Evolutionary conservation across 2,797 vertebrate genomes (phyloP), one percentile per base, ranked within the genome.

Genomic region (Odontamblyopus lacepedii): DNA sequence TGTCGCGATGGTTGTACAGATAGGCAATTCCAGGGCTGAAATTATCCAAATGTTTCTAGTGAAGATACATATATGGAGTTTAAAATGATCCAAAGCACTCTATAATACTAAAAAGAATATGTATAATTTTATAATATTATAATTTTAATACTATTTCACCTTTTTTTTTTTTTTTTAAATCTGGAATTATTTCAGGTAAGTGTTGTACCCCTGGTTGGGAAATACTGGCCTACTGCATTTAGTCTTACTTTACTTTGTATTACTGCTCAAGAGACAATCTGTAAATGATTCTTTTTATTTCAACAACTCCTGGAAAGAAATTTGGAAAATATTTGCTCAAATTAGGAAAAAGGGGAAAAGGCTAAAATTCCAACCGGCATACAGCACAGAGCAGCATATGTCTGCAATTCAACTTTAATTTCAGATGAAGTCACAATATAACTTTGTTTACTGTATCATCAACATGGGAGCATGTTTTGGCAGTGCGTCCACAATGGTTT

Each of bases 361-460:
- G 72, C 38, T 67, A 56, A 83, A 85, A 86, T 73, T 83, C 77
- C 74, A 77, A 79, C 67, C 78, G 78, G 85, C 63, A 78, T 55
- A 67, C 77, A 80, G 78, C 81, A 90, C 75, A 85, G 70, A 60
- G 73, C 68, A 85, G 88, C 91, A 92, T 83, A 83, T 93, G 91
- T 91, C 84, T 87, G 82, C 84, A 90, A 91, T 94, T 92, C 82
- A 61, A 74, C 59, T 79, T 71, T 79, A 83, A 85, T 82, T 23
- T 88, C 56, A 29, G 78, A 87, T 90, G 80, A 88, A 90, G 85
- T 89, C 88, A 89, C 83, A 83, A 73, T 86, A 70, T 72, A 79
- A 76, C 80, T 90, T 82, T 92, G 91, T 93, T 94, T 92, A 92
- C 80, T 76, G 76, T 84, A 85, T 89, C 88, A 92, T 93, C 86